Evolutionary conservation across 2,888 invertebrate genomes (phyloP).

Genomic region (Ashinkailepas kermadecensis): DNA sequence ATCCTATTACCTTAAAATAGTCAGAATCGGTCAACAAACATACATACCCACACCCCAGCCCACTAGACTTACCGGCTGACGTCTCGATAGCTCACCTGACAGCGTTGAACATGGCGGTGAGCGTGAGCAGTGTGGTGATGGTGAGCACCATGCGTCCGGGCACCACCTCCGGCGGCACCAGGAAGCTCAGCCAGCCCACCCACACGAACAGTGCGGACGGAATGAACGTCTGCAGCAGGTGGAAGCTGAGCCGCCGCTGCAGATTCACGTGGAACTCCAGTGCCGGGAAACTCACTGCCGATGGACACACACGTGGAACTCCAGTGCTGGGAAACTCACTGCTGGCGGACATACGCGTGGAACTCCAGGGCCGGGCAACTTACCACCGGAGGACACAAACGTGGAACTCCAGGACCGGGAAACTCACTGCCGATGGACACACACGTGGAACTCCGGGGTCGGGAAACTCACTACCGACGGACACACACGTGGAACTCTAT

Average conservation of each 20-base stretch:
- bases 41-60: too few relatives aligned
- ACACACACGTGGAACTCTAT: too few relatives aligned
- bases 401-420: too few relatives aligned
- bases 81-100: constrained; percentile 46
- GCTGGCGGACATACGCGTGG: too few relatives aligned
- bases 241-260: constrained; percentile 54
- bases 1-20: too few relatives aligned
- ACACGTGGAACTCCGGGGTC: too few relatives aligned
- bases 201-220: constrained; percentile 57
- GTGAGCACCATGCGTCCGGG: constrained; percentile 58
- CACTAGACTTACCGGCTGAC: neutral
- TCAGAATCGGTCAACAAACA: too few relatives aligned
- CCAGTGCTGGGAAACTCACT: constrained; percentile 39
- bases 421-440: too few relatives aligned
- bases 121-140: constrained; percentile 55
- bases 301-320: constrained; percentile 42
- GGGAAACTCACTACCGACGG: too few relatives aligned
- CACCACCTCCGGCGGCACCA: constrained; percentile 57
- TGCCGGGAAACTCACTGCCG: constrained; percentile 37
- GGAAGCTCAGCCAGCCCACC: constrained; percentile 60
- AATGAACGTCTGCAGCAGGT: constrained; percentile 55
- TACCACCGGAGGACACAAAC: too few relatives aligned
- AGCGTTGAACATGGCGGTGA: constrained; percentile 60
- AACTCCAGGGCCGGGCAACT: too few relatives aligned
- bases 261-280: constrained; percentile 48